phyloP scores from a whole-genome alignment of 2,888 invertebrate genomes.

The Hermaeophaga mercurialis region DNA sequence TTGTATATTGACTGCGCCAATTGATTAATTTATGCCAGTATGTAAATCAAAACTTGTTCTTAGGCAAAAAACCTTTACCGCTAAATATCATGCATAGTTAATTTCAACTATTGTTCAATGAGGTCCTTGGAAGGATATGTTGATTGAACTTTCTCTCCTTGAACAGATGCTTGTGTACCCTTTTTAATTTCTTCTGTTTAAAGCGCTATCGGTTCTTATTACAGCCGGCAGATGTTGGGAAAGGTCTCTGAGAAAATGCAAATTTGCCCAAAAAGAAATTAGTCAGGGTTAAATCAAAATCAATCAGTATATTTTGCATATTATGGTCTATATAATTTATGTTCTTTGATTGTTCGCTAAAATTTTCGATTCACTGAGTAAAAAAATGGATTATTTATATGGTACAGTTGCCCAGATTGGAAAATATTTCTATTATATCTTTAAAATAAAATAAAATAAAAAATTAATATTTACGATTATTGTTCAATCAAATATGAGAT shows the following conservation, averaged over 20 bases:
- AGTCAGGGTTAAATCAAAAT: slow-evolving; percentile 22
- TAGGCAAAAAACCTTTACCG: slow-evolving; percentile 35
- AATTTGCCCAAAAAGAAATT: slow-evolving; percentile 33
- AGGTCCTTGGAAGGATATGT: slow-evolving; percentile 30
- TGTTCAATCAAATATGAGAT: no score
- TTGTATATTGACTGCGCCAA: slow-evolving; percentile 35
- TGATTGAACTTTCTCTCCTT: slow-evolving; percentile 25
- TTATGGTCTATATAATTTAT: no score
- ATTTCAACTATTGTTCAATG: slow-evolving; percentile 38
- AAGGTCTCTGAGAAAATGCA: slow-evolving; percentile 36
- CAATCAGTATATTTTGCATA: no score
- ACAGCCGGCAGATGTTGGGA: slow-evolving; percentile 32
- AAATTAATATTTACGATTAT: no score
- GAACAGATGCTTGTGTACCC: slow-evolving; percentile 29
- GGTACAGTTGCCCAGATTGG: no score
- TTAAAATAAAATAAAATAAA: no score
- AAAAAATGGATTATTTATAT: no score
- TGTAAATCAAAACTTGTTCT: slow-evolving; percentile 41
- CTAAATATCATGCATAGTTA: slow-evolving; percentile 45
- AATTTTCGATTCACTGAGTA: no score
- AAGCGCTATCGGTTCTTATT: slow-evolving; percentile 34
- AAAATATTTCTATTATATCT: no score
- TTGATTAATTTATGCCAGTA: slow-evolving; percentile 40
- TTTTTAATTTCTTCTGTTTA: slow-evolving; percentile 38
- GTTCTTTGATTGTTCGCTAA: no score